Conservation (phyloP, 2,113 vertebrate species). For the Salvelinus namaycush region DNA sequence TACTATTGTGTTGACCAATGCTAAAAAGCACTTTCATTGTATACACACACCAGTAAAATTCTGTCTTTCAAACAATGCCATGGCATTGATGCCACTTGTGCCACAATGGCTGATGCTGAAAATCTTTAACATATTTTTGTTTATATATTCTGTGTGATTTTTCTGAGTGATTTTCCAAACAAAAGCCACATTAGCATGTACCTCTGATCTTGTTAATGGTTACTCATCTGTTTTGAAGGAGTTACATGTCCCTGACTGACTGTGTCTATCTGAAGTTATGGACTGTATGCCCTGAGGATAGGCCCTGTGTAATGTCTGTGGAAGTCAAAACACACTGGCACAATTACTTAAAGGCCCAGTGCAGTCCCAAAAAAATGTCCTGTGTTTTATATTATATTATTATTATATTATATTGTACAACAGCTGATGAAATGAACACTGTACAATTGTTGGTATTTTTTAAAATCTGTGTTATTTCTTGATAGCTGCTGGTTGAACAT, state of each 20-base stretch:
- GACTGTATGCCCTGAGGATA: slow-evolving; percentile 54
- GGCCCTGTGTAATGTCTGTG: slow-evolving; percentile 49
- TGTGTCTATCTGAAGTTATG: slow-evolving; percentile 42
- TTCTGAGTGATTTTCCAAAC: neutral
- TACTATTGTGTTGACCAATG: slow-evolving; percentile 52
- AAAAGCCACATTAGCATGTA: neutral
- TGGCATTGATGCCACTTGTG: slow-evolving; percentile 18
- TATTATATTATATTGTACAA: too few species aligned
- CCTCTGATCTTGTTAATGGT: slow-evolving; percentile 37
- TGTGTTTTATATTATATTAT: too few species aligned
- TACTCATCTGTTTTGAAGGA: slow-evolving; percentile 57
- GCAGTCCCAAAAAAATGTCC: too few species aligned
- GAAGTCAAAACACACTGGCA: slow-evolving; percentile 45
- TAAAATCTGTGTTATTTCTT: too few species aligned
- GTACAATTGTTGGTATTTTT: too few species aligned
- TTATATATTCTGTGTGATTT: neutral
- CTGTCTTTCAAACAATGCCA: neutral
- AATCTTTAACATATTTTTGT: neutral
- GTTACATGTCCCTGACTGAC: slow-evolving; percentile 40
- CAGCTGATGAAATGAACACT: too few species aligned
- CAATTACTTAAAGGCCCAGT: slow-evolving; percentile 50
- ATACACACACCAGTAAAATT: slow-evolving; percentile 27
- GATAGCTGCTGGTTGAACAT: too few species aligned
- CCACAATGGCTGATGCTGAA: slow-evolving; percentile 9
- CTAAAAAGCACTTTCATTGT: slow-evolving; percentile 15